phyloP scores from a whole-genome alignment of 2,113 vertebrate species.

The Progne subis region DNA sequence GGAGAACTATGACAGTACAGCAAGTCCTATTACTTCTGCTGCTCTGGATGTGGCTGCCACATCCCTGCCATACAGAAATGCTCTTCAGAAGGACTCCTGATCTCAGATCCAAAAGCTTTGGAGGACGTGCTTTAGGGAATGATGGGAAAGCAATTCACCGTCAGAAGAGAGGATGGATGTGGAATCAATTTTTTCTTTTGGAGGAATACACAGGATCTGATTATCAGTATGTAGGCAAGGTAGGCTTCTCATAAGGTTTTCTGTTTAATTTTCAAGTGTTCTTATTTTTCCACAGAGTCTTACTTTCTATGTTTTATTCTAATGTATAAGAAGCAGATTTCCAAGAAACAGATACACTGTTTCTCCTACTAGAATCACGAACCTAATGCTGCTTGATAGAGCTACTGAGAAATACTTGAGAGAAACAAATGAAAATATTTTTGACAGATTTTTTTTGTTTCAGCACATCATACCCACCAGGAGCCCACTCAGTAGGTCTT shows the following conservation, averaged over 20 bases:
- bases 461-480: not conserved
- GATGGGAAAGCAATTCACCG: constrained; percentile 79
- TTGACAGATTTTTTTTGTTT: not conserved
- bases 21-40: constrained; percentile 68
- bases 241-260: constrained; percentile 44
- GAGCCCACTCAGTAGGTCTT: not conserved
- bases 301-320: not conserved
- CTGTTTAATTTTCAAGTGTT: not conserved
- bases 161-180: constrained; percentile 85
- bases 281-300: not conserved
- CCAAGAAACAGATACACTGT: not conserved
- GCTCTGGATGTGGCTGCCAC: constrained; percentile 75
- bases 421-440: not conserved
- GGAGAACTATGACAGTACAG: constrained; percentile 72
- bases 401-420: not conserved
- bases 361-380: not conserved
- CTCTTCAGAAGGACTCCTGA: constrained; percentile 77
- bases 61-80: constrained; percentile 71
- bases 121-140: constrained; percentile 48
- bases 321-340: not conserved
- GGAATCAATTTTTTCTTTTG: constrained; percentile 85
- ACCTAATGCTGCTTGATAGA: not conserved
- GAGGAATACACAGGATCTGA: constrained; percentile 85
- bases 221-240: constrained; percentile 85
- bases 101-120: constrained; percentile 59